A percentile compares a stretch with the other conserved stretches of the same genome.
These are phyloP conservation scores for Cheilosia grossa DNA, from an alignment of 2,888 invertebrate species.

Conservation along the genomic window DNA sequence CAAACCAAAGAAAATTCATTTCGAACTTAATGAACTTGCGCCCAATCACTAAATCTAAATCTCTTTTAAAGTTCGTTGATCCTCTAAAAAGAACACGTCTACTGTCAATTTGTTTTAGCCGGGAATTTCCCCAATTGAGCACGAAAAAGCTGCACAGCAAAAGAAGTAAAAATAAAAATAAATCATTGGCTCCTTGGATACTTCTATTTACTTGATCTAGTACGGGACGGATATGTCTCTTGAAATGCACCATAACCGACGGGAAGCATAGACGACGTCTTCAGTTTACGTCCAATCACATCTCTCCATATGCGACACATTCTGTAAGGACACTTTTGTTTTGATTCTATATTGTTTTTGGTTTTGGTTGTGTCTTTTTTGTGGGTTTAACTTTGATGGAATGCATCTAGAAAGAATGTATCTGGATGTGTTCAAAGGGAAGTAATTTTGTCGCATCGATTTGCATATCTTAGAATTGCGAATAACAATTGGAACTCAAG, in stretches of 20 bases:
- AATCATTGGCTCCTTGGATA: slow-evolving; percentile 23
- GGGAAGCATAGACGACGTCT: slow-evolving; percentile 36
- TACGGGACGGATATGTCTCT: neutral
- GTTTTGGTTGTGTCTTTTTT: neutral
- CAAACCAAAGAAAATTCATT: slow-evolving; percentile 22
- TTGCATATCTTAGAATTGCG: slow-evolving; percentile 64
- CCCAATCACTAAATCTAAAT: neutral
- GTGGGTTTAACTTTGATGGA: neutral
- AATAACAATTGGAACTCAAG: slow-evolving; percentile 60
- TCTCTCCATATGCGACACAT: slow-evolving; percentile 28
- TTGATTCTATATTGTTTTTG: neutral
- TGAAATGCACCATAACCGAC: slow-evolving; percentile 38
- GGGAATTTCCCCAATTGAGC: slow-evolving; percentile 29
- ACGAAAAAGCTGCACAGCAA: slow-evolving; percentile 49
- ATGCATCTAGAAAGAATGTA: neutral
- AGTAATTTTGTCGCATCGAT: slow-evolving; percentile 71
- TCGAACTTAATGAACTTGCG: slow-evolving; percentile 37
- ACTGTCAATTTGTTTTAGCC: slow-evolving; percentile 48
- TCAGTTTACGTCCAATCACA: slow-evolving; percentile 42
- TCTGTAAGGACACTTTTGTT: slow-evolving; percentile 38
- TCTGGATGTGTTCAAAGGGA: slow-evolving; percentile 40
- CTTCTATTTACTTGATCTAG: slow-evolving; percentile 35
- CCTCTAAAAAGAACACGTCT: slow-evolving; percentile 19
- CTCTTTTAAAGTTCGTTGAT: slow-evolving; percentile 42
- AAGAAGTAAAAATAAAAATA: neutral